Percentiles rank a stretch among this genome's conserved stretches.
These are phyloP conservation scores for Lymantria monacha DNA, from an alignment of 2,888 invertebrate genomes.

Conservation along the genomic window DNA sequence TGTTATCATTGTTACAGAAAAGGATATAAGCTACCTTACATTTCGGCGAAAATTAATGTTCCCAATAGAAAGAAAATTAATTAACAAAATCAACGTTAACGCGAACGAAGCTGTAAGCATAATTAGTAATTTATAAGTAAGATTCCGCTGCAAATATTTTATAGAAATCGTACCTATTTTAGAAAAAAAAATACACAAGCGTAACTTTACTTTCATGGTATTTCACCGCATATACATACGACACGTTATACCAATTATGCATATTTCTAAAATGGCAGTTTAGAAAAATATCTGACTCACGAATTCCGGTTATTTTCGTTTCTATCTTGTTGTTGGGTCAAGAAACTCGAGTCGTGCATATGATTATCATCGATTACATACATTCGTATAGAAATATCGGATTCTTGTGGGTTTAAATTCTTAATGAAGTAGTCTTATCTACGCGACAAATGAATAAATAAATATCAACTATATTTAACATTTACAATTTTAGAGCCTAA, in stretches of 20 bases:
- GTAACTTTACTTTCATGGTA: too few species aligned
- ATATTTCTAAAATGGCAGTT: constrained; percentile 14
- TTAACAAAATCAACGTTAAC: too few species aligned
- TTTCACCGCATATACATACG: background rate
- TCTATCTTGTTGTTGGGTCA: constrained; percentile 41
- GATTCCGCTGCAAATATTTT: too few species aligned
- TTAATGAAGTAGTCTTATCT: constrained; percentile 19
- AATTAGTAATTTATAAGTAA: too few species aligned
- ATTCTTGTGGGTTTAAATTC: constrained; percentile 22
- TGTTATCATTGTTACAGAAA: too few species aligned
- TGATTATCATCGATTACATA: constrained; percentile 49
- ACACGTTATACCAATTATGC: constrained; percentile 13
- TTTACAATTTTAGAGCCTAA: too few species aligned
- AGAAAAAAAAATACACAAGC: too few species aligned
- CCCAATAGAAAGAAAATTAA: too few species aligned
- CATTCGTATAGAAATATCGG: constrained; percentile 31
- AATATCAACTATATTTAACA: background rate
- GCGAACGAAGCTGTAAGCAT: too few species aligned
- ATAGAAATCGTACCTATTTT: too few species aligned
- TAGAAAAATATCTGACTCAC: constrained; percentile 22
- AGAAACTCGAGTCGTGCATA: constrained; percentile 52
- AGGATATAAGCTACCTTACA: too few species aligned
- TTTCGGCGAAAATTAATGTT: too few species aligned
- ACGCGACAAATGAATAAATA: background rate
- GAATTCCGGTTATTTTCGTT: constrained; percentile 28